Evolutionary conservation across 2,113 vertebrate genomes (phyloP), one percentile per base, ranked within the genome.

Genomic region (Cisticola juncidis): DNA sequence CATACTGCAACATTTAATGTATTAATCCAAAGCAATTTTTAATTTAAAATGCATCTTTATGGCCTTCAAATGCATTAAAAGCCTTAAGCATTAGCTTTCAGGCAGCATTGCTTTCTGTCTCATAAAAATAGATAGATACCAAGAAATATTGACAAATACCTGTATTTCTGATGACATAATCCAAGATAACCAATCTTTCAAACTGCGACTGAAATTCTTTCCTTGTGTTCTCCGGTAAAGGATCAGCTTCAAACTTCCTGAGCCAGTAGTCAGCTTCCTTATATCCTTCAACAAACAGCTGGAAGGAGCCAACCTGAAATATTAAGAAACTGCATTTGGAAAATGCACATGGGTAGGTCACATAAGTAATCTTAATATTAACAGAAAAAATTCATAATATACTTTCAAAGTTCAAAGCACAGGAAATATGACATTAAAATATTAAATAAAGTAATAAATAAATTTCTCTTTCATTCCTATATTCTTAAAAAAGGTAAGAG

Each of bases 141-240:
- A 9, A 40, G 21, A 87, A 26, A 77, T 16, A 48, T 13, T 33
- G 36, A 76, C 7, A 85, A 72, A 76, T 97, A 99, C 99, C 99
- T 92, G 99, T 99, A 97, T 99, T 99, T 96, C 99, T 98, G 96
- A 99, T 99, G 14, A 99, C 98, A 57, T 99, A 99, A 98, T 99
- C 99, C 92, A 99, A 98, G 85, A 99, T 96, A 50, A 99, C 99
- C 72, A 99, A 92, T 96, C 98, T 98, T 98, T 99, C 99, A 98
- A 99, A 99, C 96, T 99, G 99, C 1, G 98, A 99, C 98, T 99
- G 99, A 96, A 99, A 98, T 96, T 99, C 99, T 96, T 99, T 99
- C 94, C 99, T 99, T 92, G 98, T 99, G 97, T 99, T 99, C 97
- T 99, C 99, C 16, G 99, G 99, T 88, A 99, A 98, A 90, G 99